Evolutionary conservation across 2,888 invertebrate genomes (phyloP).

Genomic region (Lutraria lutraria): DNA sequence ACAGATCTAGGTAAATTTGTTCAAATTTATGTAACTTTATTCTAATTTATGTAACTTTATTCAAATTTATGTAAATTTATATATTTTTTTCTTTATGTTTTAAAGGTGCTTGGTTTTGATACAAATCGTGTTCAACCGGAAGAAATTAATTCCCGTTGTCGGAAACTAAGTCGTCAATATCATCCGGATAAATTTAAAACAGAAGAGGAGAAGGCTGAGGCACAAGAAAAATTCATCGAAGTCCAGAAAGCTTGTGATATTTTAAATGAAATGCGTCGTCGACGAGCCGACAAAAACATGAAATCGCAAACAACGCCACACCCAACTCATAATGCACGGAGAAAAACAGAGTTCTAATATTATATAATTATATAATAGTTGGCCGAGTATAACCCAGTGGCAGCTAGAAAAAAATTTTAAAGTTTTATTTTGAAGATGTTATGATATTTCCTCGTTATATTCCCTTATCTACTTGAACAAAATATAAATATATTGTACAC

Average conservation of each 20-base stretch:
- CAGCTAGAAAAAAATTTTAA: neutral
- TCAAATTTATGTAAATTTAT: too few relatives aligned
- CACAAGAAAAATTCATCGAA: constrained; percentile 96
- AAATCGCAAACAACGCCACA: constrained; percentile 56
- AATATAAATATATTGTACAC: too few relatives aligned
- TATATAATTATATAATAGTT: neutral
- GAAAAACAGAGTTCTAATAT: constrained; percentile 47
- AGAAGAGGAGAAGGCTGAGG: constrained; percentile 90
- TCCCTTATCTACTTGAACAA: too few relatives aligned
- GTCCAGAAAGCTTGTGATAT: constrained; percentile 97
- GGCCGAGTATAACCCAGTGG: neutral
- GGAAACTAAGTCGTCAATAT: constrained; percentile 93
- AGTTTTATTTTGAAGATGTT: too few relatives aligned
- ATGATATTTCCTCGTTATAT: too few relatives aligned
- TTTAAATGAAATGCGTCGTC: constrained; percentile 86
- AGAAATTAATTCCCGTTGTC: constrained; percentile 94
- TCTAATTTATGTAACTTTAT: too few relatives aligned
- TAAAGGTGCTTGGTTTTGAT: constrained; percentile 91
- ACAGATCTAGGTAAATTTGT: too few relatives aligned
- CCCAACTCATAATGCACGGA: neutral
- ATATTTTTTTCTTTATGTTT: constrained; percentile 1
- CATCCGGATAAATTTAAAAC: constrained; percentile 97
- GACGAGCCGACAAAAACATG: constrained; percentile 67
- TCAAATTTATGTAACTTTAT: too few relatives aligned
- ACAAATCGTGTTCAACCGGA: constrained; percentile 92